These are phyloP conservation scores for Ranitomeya imitator DNA, from an alignment of 2,113 vertebrate species.

Conservation along the genomic window DNA sequence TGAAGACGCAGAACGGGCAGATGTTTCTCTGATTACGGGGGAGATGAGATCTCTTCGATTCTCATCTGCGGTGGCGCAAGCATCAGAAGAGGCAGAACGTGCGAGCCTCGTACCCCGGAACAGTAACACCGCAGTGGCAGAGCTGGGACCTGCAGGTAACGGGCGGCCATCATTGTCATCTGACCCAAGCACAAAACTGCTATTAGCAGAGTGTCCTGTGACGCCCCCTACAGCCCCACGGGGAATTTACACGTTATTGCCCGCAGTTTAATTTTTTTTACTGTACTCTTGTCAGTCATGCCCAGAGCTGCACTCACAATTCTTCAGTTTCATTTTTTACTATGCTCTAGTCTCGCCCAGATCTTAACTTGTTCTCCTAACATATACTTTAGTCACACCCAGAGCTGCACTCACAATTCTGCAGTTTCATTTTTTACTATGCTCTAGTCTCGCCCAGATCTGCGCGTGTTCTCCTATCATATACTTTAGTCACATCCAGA, in stretches of 20 bases:
- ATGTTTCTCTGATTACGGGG: constrained; percentile 90
- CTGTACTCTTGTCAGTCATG: too few species aligned
- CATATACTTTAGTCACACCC: too few species aligned
- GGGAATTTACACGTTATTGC: not conserved
- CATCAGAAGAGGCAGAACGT: constrained; percentile 41
- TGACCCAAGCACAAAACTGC: not conserved
- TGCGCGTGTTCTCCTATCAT: too few species aligned
- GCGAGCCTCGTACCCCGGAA: constrained; percentile 77
- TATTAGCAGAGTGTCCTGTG: not conserved
- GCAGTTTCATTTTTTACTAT: not conserved
- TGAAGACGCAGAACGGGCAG: constrained; percentile 63
- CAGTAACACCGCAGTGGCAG: constrained; percentile 67
- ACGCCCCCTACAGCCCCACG: not conserved
- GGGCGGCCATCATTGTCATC: not conserved
- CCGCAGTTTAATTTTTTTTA: too few species aligned
- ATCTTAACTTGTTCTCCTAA: too few species aligned
- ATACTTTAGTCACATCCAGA: too few species aligned
- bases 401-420: too few species aligned
- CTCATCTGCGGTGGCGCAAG: not conserved
- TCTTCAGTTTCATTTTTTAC: too few species aligned
- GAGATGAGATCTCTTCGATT: constrained; percentile 70
- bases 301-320: too few species aligned
- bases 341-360: too few species aligned
- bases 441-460: too few species aligned
- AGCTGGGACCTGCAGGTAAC: constrained; percentile 86